phyloP scores from a whole-genome alignment of 2,888 invertebrate genomes.

The Drosophila neonasuta region DNA sequence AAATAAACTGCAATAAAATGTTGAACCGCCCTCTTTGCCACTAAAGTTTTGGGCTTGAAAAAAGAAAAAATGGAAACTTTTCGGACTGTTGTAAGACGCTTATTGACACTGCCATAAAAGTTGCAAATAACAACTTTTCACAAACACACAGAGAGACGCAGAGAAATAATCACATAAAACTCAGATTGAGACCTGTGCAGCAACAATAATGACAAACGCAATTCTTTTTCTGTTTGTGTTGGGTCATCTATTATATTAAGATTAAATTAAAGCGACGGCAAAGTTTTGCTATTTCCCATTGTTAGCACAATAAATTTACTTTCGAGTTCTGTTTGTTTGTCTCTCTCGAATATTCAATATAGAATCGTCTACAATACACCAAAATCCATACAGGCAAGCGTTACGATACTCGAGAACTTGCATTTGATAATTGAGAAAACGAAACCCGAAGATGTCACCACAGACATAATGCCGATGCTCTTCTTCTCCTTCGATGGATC shows the following conservation, averaged over 20 bases:
- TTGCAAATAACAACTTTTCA: constrained; percentile 46
- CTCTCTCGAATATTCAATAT: constrained; percentile 35
- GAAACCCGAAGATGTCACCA: constrained; percentile 88
- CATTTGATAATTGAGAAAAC: constrained; percentile 95
- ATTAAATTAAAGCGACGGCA: constrained; percentile 25
- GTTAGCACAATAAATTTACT: constrained; percentile 13
- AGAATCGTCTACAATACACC: constrained; percentile 89
- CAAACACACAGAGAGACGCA: not conserved
- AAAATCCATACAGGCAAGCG: constrained; percentile 92
- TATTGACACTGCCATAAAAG: constrained; percentile 65
- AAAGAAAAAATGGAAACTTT: constrained; percentile 29
- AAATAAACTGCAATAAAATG: constrained; percentile 6
- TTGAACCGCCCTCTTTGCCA: constrained; percentile 23
- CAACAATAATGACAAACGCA: constrained; percentile 28
- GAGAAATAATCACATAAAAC: not conserved
- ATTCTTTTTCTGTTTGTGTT: constrained; percentile 4
- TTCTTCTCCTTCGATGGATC: constrained; percentile 94
- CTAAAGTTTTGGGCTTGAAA: constrained; percentile 23
- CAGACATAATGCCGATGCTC: constrained; percentile 92
- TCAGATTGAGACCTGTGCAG: constrained; percentile 14
- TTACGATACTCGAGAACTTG: constrained; percentile 93
- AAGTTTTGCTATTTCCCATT: constrained; percentile 22
- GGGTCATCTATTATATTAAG: constrained; percentile 8
- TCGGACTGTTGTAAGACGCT: constrained; percentile 64
- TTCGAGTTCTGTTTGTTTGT: constrained; percentile 18